Evolutionary conservation across 2,888 invertebrate species (phyloP).

Genomic region (Rhagium mordax): DNA sequence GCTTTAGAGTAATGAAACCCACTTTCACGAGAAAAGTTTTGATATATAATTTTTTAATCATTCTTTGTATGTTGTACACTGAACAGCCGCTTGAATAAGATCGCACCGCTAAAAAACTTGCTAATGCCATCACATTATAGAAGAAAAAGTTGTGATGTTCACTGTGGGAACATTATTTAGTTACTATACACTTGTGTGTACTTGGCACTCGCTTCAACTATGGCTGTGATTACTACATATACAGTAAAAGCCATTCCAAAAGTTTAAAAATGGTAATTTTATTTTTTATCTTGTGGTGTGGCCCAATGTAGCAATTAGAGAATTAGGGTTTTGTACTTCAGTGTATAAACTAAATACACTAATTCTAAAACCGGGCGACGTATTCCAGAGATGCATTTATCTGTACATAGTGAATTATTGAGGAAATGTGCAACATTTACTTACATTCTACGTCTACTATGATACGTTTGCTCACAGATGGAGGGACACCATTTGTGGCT

Average conservation of each 20-base stretch:
- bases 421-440: slow-evolving; percentile 66
- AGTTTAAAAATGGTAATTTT: slow-evolving; percentile 7
- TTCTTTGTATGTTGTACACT: not conserved
- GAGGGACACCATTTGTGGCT: slow-evolving; percentile 90
- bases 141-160: slow-evolving; percentile 18
- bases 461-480: slow-evolving; percentile 93
- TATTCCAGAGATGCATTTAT: not conserved
- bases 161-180: slow-evolving; percentile 16
- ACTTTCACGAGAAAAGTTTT: not conserved
- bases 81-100: not conserved
- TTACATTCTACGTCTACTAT: slow-evolving; percentile 93
- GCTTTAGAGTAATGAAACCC: no score
- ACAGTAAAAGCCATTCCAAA: slow-evolving; percentile 1
- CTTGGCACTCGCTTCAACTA: slow-evolving; percentile 11
- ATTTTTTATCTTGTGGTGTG: not conserved
- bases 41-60: not conserved
- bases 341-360: not conserved
- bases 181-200: slow-evolving; percentile 13
- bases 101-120: slow-evolving; percentile 1
- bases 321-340: not conserved
- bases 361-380: not conserved
- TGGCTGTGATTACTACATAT: slow-evolving; percentile 15
- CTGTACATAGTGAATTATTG: slow-evolving; percentile 47
- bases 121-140: slow-evolving; percentile 10
- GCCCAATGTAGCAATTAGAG: not conserved